Evolutionary conservation across 2,797 vertebrate genomes (phyloP), one percentile per base, ranked within the genome.

Genomic region (Sebastes taczanowskii): DNA sequence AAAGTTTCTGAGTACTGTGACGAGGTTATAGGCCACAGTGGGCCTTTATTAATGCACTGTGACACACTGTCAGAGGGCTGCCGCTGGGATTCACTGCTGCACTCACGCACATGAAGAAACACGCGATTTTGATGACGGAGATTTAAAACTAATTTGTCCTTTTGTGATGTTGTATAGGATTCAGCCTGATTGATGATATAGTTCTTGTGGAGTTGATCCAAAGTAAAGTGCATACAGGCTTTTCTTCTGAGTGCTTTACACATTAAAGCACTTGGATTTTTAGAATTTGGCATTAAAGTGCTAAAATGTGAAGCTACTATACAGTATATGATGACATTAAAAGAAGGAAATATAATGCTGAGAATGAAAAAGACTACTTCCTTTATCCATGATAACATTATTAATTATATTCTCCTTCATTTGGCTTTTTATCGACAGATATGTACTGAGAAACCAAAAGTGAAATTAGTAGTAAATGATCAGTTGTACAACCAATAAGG

Each of bases 11-110:
- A 80, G 49, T 2, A 3, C 20, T 14, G 27, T 30, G 49, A 78
- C 56, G 22, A 63, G 72, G 78, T 78, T 74, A 68, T 3, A 74
- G 85, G 82, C 64, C 71, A 58, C 62, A 71, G 71, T 77, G 53
- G 2, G 68, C 34, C 14, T 76, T 74, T 74, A 78, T 63, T 74
- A 80, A 85, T 35, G 34, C 67, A 8, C 53, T 59, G 32, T 16
- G 80, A 77, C 74, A 67, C 29, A 8, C 73, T 49, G 69, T 75
- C 70, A 53, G 3, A 23, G 11, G n/a, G 30, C 29, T 70, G 68
- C 53, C 55, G 20, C 66, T 9, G 42, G 74, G 18, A 65, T 22
- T 65, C 29, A 49, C 76, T 27, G 11, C 52, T 4, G 13, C 23
- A 34, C 71, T 59, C 55, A 66, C 46, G 32, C 30, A 35, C 30